Conservation (phyloP, 92 coral and sea anemone genomes). For the Ricordea florida region DNA sequence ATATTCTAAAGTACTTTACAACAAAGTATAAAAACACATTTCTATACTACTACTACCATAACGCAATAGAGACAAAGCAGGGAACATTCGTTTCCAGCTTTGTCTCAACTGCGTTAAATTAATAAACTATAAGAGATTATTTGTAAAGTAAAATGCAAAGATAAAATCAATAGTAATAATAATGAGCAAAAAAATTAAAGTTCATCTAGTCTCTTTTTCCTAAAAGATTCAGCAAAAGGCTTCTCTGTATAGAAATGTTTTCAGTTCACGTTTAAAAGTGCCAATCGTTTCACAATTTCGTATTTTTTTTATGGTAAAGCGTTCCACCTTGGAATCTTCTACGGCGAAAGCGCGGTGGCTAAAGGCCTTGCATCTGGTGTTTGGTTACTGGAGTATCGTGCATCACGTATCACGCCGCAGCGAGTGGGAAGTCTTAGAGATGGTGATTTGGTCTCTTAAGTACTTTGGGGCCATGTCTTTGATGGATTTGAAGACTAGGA, state of each 20-base stretch:
- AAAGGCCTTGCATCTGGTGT: neutral
- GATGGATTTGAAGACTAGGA: constrained; percentile 5
- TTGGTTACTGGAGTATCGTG: neutral
- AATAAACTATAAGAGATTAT: neutral
- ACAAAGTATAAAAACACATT: too few species aligned
- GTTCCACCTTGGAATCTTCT: too few species aligned
- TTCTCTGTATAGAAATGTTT: neutral
- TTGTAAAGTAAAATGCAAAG: neutral
- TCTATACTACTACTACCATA: too few species aligned
- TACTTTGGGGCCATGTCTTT: constrained; percentile 12
- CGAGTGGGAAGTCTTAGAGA: constrained; percentile 2
- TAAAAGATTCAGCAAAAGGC: neutral
- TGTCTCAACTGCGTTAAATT: too few species aligned
- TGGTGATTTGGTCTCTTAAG: neutral
- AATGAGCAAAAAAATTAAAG: too few species aligned
- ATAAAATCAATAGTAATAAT: too few species aligned
- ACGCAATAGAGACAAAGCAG: too few species aligned
- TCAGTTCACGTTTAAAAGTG: neutral
- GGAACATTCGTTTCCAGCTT: too few species aligned
- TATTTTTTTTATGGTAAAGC: too few species aligned
- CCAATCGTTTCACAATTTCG: neutral
- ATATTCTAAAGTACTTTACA: too few species aligned
- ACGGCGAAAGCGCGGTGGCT: too few species aligned
- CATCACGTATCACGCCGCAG: constrained; percentile 4
- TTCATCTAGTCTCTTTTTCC: neutral